A percentile compares a stretch with the other conserved stretches of the same genome.
phyloP scores from a whole-genome alignment of 1,140 invertebrate species.

The Heliothis virescens region DNA sequence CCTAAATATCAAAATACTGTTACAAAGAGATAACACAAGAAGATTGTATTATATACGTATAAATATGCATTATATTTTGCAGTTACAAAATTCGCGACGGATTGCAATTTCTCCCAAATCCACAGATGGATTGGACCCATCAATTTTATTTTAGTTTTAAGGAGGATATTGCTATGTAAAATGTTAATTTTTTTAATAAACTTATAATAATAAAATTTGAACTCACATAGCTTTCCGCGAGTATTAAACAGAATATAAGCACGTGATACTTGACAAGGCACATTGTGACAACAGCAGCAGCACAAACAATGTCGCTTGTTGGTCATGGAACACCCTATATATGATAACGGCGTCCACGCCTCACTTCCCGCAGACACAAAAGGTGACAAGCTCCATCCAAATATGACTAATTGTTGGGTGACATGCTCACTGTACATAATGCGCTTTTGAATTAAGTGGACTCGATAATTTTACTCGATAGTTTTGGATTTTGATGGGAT shows the following conservation, averaged over 20 bases:
- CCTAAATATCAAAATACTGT: slow-evolving; percentile 59
- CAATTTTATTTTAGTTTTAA: too few species aligned
- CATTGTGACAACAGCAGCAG: slow-evolving; percentile 57
- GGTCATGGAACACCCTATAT: slow-evolving; percentile 51
- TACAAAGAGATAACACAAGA: too few species aligned
- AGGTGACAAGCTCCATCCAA: slow-evolving; percentile 38
- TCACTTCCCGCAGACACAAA: slow-evolving; percentile 57
- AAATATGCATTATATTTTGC: too few species aligned
- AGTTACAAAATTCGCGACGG: too few species aligned
- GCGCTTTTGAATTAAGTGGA: slow-evolving; percentile 18
- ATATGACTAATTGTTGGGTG: slow-evolving; percentile 41
- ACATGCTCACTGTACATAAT: slow-evolving; percentile 8
- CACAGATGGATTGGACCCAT: too few species aligned
- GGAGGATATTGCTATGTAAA: too few species aligned
- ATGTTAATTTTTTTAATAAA: too few species aligned
- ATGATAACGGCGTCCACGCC: slow-evolving; percentile 56
- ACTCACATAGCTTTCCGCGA: slow-evolving; percentile 64
- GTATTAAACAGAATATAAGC: slow-evolving; percentile 56
- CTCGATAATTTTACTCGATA: not conserved
- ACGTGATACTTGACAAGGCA: slow-evolving; percentile 49
- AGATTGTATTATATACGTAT: too few species aligned
- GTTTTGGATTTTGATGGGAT: too few species aligned
- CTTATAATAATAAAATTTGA: too few species aligned
- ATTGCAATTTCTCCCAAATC: too few species aligned
- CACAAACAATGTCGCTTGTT: slow-evolving; percentile 34